Conservation (phyloP, 2,888 invertebrate genomes). For the Schrankia costaestrigalis region DNA sequence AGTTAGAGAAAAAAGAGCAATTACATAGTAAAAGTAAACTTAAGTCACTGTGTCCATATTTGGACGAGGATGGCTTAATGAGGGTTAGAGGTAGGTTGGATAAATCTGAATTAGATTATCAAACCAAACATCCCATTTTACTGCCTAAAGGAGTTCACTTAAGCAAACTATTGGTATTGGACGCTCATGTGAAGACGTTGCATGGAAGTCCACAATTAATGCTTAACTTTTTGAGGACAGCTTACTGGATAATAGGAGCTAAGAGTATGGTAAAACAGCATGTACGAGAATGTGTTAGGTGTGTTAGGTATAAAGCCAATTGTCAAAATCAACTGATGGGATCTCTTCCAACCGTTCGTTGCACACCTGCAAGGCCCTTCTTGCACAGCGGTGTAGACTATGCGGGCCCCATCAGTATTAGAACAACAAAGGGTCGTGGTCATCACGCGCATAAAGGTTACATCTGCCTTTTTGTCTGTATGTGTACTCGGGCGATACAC, state of each 20-base stretch:
- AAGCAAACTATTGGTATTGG: neutral
- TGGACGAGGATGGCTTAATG: neutral
- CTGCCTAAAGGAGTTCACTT: neutral
- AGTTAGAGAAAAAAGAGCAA: neutral
- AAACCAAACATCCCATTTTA: slow-evolving; percentile 1
- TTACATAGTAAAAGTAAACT: neutral
- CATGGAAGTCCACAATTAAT: slow-evolving; percentile 3
- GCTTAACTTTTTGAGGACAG: neutral
- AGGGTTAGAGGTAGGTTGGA: slow-evolving; percentile 3
- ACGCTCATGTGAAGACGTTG: neutral
- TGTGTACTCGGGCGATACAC: neutral
- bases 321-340: slow-evolving; percentile 1
- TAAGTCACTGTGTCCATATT: slow-evolving; percentile 1
- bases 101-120: neutral
- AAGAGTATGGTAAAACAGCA: neutral
- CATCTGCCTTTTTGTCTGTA: neutral
- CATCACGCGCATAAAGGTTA: slow-evolving; percentile 1
- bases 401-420: slow-evolving; percentile 2
- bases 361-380: neutral
- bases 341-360: neutral
- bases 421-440: slow-evolving; percentile 4
- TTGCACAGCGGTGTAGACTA: neutral
- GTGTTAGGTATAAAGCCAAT: slow-evolving; percentile 1
- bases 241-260: slow-evolving; percentile 4
- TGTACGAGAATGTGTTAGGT: slow-evolving; percentile 1